Evolutionary conservation across 1,140 invertebrate species (phyloP).

Genomic region (Philopotamus ludificatus): DNA sequence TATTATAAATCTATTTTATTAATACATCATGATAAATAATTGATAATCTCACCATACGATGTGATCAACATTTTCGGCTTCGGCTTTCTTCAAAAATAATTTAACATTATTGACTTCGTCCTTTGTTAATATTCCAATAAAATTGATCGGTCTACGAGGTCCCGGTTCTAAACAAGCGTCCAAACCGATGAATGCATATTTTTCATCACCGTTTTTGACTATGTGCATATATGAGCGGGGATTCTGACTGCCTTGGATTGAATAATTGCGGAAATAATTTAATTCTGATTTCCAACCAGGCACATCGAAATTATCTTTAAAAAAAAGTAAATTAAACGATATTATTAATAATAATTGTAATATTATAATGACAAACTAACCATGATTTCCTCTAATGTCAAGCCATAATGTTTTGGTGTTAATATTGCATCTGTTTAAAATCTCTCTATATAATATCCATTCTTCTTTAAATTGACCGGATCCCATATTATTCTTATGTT

Average conservation of each 20-base stretch:
- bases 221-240: slow-evolving; percentile 76
- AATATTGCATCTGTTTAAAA: slow-evolving; percentile 69
- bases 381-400: slow-evolving; percentile 94
- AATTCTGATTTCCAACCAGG: slow-evolving; percentile 63
- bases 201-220: slow-evolving; percentile 57
- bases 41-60: slow-evolving; percentile 57
- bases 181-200: slow-evolving; percentile 79
- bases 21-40: not conserved
- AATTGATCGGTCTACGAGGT: slow-evolving; percentile 86
- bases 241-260: slow-evolving; percentile 71
- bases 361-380: slow-evolving; percentile 54
- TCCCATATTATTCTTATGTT: slow-evolving; percentile 73
- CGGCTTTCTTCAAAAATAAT: slow-evolving; percentile 54
- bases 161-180: slow-evolving; percentile 89
- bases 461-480: slow-evolving; percentile 81
- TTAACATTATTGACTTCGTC: slow-evolving; percentile 60
- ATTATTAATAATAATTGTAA: slow-evolving; percentile 5
- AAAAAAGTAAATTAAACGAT: slow-evolving; percentile 33
- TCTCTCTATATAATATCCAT: slow-evolving; percentile 78
- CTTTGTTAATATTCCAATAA: slow-evolving; percentile 74
- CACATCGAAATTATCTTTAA: slow-evolving; percentile 90
- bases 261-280: slow-evolving; percentile 81
- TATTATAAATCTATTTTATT: no score
- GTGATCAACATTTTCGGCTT: slow-evolving; percentile 56
- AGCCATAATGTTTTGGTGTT: slow-evolving; percentile 76